phyloP scores from a whole-genome alignment of 2,888 invertebrate species.

The Monochamus alternatus region DNA sequence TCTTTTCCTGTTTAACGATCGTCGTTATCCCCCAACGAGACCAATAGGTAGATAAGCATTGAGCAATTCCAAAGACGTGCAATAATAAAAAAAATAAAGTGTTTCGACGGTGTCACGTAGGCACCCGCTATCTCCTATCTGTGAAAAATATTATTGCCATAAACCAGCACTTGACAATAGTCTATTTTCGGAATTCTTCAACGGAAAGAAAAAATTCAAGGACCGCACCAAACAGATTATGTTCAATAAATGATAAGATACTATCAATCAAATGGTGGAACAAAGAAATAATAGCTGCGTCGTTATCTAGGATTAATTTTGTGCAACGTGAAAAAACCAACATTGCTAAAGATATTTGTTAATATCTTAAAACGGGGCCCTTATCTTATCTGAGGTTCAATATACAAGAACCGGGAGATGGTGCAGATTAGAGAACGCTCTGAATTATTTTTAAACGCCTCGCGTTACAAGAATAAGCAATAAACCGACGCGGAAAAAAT shows the following conservation, averaged over 20 bases:
- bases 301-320: conserved; percentile 55
- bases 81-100: conserved; percentile 26
- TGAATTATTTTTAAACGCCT: conserved; percentile 41
- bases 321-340: conserved; percentile 56
- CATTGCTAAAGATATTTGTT: conserved; percentile 58
- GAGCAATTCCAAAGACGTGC: conserved; percentile 21
- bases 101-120: conserved; percentile 28
- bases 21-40: no score
- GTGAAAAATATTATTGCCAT: conserved; percentile 37
- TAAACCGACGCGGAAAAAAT: conserved; percentile 23
- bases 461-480: conserved; percentile 29
- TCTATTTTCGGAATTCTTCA: conserved; percentile 42
- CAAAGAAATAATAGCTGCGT: conserved; percentile 45
- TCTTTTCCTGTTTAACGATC: no score
- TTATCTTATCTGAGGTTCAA: conserved; percentile 61
- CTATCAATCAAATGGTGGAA: conserved; percentile 48
- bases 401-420: conserved; percentile 47
- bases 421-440: conserved; percentile 52
- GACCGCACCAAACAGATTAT: conserved; percentile 52
- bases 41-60: conserved; percentile 23
- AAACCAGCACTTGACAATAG: conserved; percentile 37
- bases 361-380: conserved; percentile 52
- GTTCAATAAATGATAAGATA: conserved; percentile 55
- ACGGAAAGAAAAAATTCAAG: conserved; percentile 49
- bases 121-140: conserved; percentile 25